Evolutionary conservation across 2,888 invertebrate genomes (phyloP), one percentile per base, ranked within the genome.

Genomic region (Drosophila setosimentum): DNA sequence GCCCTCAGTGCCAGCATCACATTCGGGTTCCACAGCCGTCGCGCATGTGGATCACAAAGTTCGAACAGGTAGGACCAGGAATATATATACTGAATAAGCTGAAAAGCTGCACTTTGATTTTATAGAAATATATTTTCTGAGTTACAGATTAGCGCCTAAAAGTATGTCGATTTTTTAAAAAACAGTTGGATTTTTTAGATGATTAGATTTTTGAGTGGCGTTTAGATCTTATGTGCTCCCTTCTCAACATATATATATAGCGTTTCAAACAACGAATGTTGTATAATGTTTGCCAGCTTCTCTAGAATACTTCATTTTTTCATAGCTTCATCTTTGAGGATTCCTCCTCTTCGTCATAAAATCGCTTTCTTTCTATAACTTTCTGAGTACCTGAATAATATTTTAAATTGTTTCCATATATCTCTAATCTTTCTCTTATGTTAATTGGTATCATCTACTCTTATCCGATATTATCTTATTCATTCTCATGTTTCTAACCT

Each of bases 41-140:
- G 77, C 88, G 42, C 90, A 89, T 62, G 90, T 89, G 72, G 92
- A 91, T 60, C 84, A 87, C 57, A 91, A 91, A 82, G 79, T 85
- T 42, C 82, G 91, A 59, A 53, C 87, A 80, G 88, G 88, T 86
- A 60, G 40, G 77, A 33, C 11, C 7, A 4, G 2, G 24, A 45
- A 45, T 8, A 16, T 24, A 42, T 13, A 24, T 24, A 8, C 10
- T 24, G 13, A 7, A 1, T 16, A 24, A 16, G 16, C 8, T 45
- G 24, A 24, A 16, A 16, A 7, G 1, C 2, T 45, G 24, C 7
- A 3, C 11, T 21, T 6, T 42, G n/a, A 42, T 42, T 42, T 5
- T 1, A 11, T 2, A n/a, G 8, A 18, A 3, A 37, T 37, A 37
- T n/a, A 18, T 37, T 37, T 37, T n/a, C 1, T 37, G 3, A 37